Evolutionary conservation across 2,113 vertebrate genomes (phyloP), one percentile per base, ranked within the genome.

Genomic region (Mustelus asterias): DNA sequence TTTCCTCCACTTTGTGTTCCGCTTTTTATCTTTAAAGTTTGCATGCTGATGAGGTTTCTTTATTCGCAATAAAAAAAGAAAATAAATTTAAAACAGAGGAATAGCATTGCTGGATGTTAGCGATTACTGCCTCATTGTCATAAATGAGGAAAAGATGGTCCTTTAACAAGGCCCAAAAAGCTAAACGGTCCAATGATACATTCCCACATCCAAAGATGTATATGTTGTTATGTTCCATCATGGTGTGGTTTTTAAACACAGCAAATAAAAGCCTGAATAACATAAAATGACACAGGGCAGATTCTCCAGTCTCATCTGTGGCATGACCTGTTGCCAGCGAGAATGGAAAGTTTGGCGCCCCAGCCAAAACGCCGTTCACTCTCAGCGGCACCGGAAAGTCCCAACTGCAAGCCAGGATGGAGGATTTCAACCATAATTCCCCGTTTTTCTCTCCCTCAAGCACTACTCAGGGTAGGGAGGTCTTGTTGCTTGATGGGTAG

Each of bases 81-180:
- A 33, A 26, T 60, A 90, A 33, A 60, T 90, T 60, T 90, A 90
- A 90, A 90, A 24, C 88, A 90, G 44, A 41, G 88, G 88, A 90
- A 29, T 3, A 60, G 4, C 54, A 29, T 60, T 90, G 88, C 3
- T 60, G 58, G 88, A 90, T 90, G 88, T 33, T n/a, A 90, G 60
- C 60, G 54, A 90, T 54, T 90, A 90, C 88, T 33, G 88, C 44
- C 88, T 90, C 88, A 90, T 26, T 90, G 48, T 90, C 48, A 90
- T 90, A 90, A 90, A 90, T 90, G 54, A 90, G 60, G 29, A 29
- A 54, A 90, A 90, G 88, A 33, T 90, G 88, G 54, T 7, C 29
- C 54, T 60, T 54, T 60, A 29, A 90, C 6, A 58, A 13, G 29
- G 16, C 22, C 58, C 2, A 33, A 60, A 90, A 60, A 90, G 26